These are phyloP conservation scores for Prunella fulvescens DNA, from an alignment of 2,113 vertebrate genomes.

Conservation along the genomic window DNA sequence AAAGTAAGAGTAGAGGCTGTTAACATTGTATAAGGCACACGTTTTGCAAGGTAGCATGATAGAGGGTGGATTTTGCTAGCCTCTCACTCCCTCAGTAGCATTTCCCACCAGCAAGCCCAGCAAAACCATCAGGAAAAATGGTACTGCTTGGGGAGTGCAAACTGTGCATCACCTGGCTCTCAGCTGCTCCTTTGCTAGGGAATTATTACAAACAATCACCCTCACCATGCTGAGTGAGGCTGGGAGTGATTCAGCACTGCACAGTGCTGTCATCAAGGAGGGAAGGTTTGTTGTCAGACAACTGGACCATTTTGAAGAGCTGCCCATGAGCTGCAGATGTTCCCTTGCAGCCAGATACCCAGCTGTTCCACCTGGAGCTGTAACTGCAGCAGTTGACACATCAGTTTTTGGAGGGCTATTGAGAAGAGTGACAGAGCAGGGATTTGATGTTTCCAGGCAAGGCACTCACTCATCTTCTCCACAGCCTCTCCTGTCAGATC, in stretches of 20 bases:
- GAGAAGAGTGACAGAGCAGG: neutral
- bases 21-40: neutral
- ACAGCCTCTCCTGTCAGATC: constrained; percentile 67
- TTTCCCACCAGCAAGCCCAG: neutral
- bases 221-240: fast-evolving
- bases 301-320: neutral
- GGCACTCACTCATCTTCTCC: neutral
- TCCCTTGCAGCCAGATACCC: neutral
- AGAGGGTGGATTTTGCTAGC: neutral
- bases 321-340: neutral
- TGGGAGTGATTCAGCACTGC: neutral
- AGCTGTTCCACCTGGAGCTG: neutral
- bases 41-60: neutral
- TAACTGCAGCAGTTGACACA: neutral
- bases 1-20: neutral
- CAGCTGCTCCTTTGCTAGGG: neutral
- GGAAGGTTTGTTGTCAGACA: neutral
- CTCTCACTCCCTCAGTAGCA: neutral
- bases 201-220: neutral
- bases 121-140: neutral
- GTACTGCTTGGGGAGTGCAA: neutral
- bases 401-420: neutral
- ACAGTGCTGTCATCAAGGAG: fast-evolving
- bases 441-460: neutral
- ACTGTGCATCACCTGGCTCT: neutral